Base-by-base conservation (phyloP, 1,140 invertebrate species). In the Halyomorpha halys region DNA sequence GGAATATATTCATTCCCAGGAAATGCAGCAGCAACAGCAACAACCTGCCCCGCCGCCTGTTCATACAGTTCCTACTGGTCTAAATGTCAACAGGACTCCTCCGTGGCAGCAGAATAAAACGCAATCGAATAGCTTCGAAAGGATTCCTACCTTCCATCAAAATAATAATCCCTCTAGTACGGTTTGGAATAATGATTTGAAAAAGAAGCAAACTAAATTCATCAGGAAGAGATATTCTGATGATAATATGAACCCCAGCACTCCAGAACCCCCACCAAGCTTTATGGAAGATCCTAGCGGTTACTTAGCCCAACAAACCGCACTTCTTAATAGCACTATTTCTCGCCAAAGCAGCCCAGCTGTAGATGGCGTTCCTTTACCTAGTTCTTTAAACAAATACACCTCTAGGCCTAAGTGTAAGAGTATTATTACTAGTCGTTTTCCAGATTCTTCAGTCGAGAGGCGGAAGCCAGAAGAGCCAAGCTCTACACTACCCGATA, bases 281-380 rank as follows among this genome's bases (percentile, higher is more conserved):
- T 93, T 93, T 70, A 83, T 93, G 77, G 90, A 94, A 68, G 90
- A 94, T 75, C 89, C 90, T 0, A 91, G 85, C 71, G 90, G 87
- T 5, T 94, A 92, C 76, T 75, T 94, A 62, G 86, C 89, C 6
- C 89, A 91, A 70, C 90, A 91, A 71, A 91, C 89, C 1, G 87
- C 87, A 27, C 71, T 91, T 64, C 70, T 93, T 27, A 90, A 92
- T 68, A 90, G 83, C 71, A 89, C 88, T 13, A 91, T 91, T 73
- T 86, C 85, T 21, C 78, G 84, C 68, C 85, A 87, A 75, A 69
- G 63, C 34, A 63, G 62, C 34, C 65, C 69, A 27, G 62, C 39
- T 60, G 23, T 68, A 3, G 65, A 73, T 59, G 75, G 74, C 67
- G 76, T 78, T 66, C 76, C 74, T 70, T 71, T 78, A 66, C 75